A percentile compares a stretch with the other conserved stretches of the same genome.
These are phyloP conservation scores for Eunapius fragilis DNA, from an alignment of 37 sponge, comb jelly and placozoan genomes.

Conservation along the genomic window DNA sequence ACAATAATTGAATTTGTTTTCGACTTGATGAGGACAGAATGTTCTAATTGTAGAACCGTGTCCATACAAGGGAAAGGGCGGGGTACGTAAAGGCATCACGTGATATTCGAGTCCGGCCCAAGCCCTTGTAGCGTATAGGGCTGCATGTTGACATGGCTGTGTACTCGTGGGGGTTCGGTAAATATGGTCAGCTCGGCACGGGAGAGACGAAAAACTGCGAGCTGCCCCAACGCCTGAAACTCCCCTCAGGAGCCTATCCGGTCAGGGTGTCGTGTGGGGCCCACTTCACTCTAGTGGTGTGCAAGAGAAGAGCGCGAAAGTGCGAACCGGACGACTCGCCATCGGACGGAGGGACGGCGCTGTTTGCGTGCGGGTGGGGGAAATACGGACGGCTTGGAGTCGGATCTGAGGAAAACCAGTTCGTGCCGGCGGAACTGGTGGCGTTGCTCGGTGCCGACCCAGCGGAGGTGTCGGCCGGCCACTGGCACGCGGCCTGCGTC, in stretches of 20 bases:
- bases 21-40: too few relatives aligned
- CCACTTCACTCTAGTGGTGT: slow-evolving; percentile 43
- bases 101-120: too few relatives aligned
- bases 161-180: slow-evolving; percentile 65
- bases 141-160: slow-evolving; percentile 14
- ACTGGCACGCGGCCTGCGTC: slow-evolving; percentile 52
- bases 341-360: not conserved
- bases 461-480: slow-evolving; percentile 20
- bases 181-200: slow-evolving; percentile 67
- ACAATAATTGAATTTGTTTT: too few relatives aligned
- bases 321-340: not conserved
- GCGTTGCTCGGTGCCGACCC: not conserved
- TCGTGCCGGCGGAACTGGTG: slow-evolving; percentile 19
- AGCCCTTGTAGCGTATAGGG: not conserved
- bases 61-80: too few relatives aligned
- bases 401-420: slow-evolving; percentile 43
- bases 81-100: too few relatives aligned
- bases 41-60: too few relatives aligned
- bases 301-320: not conserved
- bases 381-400: slow-evolving; percentile 57
- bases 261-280: slow-evolving; percentile 33
- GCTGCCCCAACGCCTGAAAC: slow-evolving; percentile 24
- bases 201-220: slow-evolving; percentile 16
- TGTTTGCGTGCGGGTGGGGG: slow-evolving; percentile 64
- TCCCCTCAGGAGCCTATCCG: not conserved